Conservation (phyloP, 2,888 invertebrate species). For the Synanthedon vespiformis region DNA sequence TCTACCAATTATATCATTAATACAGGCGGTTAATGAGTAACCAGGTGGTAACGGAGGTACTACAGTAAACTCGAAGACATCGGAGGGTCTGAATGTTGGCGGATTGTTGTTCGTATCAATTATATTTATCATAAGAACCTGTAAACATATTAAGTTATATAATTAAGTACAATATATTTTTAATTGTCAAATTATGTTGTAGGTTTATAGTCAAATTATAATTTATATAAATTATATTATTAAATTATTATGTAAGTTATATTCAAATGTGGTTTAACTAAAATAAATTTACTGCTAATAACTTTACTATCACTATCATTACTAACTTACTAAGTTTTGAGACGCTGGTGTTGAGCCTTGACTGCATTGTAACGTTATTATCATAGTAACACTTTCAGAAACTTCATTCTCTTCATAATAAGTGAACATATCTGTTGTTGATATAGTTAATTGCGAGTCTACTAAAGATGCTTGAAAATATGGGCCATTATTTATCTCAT, state of each 20-base stretch:
- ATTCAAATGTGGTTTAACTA: neutral
- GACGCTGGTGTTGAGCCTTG: conserved; percentile 13
- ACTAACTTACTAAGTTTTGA: conserved; percentile 24
- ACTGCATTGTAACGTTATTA: conserved; percentile 31
- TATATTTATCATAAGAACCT: conserved; percentile 45
- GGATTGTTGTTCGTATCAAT: conserved; percentile 61
- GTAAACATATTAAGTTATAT: conserved; percentile 16
- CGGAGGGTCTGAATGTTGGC: conserved; percentile 40
- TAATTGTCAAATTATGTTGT: too few relatives aligned
- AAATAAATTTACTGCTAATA: neutral
- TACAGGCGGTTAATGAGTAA: conserved; percentile 44
- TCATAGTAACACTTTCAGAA: conserved; percentile 18
- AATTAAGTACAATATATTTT: too few relatives aligned
- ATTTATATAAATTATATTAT: too few relatives aligned
- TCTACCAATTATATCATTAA: conserved; percentile 46
- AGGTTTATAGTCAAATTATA: too few relatives aligned
- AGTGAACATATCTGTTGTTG: conserved; percentile 28
- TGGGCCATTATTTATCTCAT: conserved; percentile 26
- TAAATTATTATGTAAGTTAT: too few relatives aligned
- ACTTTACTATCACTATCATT: neutral
- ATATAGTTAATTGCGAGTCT: conserved; percentile 25
- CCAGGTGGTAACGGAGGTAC: conserved; percentile 60
- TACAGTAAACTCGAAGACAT: conserved; percentile 40
- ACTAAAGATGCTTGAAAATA: conserved; percentile 25
- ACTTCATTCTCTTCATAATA: conserved; percentile 50